phyloP scores from a whole-genome alignment of 2,797 vertebrate genomes.

The Pitangus sulphuratus region DNA sequence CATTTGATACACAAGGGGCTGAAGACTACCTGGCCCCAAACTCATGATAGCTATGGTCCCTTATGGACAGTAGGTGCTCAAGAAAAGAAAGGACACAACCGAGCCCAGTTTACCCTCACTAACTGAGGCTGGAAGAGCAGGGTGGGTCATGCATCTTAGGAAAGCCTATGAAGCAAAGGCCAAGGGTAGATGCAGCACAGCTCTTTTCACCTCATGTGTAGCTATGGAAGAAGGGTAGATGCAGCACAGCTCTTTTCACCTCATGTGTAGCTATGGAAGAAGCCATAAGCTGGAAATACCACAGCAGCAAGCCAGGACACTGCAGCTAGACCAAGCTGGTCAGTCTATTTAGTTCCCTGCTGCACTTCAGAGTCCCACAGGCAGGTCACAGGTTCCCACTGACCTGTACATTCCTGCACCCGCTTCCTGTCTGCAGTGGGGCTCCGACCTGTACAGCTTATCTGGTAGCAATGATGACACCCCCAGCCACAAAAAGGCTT shows the following conservation, averaged over 20 bases:
- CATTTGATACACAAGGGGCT: accelerated
- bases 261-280: not conserved
- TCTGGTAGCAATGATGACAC: not conserved
- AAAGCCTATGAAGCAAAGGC: not conserved
- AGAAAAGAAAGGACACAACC: not conserved
- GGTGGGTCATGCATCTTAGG: not conserved
- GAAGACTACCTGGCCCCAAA: not conserved
- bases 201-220: not conserved
- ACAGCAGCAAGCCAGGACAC: not conserved
- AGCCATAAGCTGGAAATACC: not conserved
- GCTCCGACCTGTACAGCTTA: not conserved
- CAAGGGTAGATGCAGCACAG: not conserved
- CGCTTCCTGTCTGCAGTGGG: not conserved
- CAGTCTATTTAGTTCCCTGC: not conserved
- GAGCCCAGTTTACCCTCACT: not conserved
- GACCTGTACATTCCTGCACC: not conserved
- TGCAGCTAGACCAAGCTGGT: not conserved
- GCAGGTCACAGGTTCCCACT: not conserved
- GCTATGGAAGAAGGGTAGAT: not conserved
- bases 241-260: not conserved
- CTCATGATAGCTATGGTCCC: accelerated
- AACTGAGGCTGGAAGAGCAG: not conserved
- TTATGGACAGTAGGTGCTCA: not conserved
- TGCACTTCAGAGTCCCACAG: not conserved
- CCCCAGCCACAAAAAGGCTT: not conserved